These are phyloP conservation scores for Ichneumoninae sp. DNA, from an alignment of 2,888 invertebrate species.

Conservation along the genomic window DNA sequence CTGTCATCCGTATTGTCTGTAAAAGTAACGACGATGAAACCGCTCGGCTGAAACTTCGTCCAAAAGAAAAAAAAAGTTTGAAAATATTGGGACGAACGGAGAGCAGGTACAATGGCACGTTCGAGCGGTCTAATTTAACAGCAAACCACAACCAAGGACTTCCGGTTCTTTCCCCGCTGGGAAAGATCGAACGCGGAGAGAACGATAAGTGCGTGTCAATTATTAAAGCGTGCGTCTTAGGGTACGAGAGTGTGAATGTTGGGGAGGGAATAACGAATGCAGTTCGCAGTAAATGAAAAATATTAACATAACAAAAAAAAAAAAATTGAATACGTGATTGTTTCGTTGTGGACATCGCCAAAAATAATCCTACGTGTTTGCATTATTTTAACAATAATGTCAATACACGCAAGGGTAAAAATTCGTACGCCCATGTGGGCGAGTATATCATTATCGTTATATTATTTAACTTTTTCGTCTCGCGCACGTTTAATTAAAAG, in stretches of 20 bases:
- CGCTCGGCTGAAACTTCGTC: not conserved
- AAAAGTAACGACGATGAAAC: slow-evolving; percentile 78
- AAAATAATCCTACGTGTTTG: slow-evolving; percentile 76
- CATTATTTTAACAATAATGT: slow-evolving; percentile 72
- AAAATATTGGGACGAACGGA: slow-evolving; percentile 27
- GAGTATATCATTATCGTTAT: slow-evolving; percentile 59
- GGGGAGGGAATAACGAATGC: slow-evolving; percentile 36
- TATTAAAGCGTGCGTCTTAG: slow-evolving; percentile 42
- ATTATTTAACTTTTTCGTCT: slow-evolving; percentile 26
- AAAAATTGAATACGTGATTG: slow-evolving; percentile 29
- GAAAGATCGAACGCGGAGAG: slow-evolving; percentile 65
- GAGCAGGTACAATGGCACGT: slow-evolving; percentile 39
- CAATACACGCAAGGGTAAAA: slow-evolving; percentile 74
- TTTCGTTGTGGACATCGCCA: slow-evolving; percentile 60
- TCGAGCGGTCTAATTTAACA: slow-evolving; percentile 45
- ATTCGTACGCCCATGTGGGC: slow-evolving; percentile 79
- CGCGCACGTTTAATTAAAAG: slow-evolving; percentile 28
- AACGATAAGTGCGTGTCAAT: slow-evolving; percentile 49
- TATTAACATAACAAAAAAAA: not conserved
- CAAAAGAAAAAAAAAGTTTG: slow-evolving; percentile 9
- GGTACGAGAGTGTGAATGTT: slow-evolving; percentile 17
- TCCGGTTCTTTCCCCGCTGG: slow-evolving; percentile 67
- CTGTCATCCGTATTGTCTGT: slow-evolving; percentile 96
- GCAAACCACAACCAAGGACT: slow-evolving; percentile 56
- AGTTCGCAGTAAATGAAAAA: slow-evolving; percentile 16